Evolutionary conservation across 2,888 invertebrate species (phyloP).

Genomic region (Sminthurinus aureus): DNA sequence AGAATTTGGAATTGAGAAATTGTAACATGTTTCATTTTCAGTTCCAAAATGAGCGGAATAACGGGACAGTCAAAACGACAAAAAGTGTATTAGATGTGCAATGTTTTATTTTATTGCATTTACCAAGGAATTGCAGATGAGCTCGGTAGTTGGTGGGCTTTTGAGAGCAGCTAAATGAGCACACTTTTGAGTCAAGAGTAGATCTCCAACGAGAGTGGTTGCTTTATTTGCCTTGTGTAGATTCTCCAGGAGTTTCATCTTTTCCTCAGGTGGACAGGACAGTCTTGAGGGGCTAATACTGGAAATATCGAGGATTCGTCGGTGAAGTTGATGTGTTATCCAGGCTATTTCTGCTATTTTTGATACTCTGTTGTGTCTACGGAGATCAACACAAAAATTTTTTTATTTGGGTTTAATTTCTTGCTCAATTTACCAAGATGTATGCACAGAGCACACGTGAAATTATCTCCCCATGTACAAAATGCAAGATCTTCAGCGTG

Average conservation of each 20-base stretch:
- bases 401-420: no score
- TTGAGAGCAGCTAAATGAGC: conserved; percentile 43
- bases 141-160: conserved; percentile 30
- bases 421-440: no score
- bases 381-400: no score
- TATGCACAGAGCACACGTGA: no score
- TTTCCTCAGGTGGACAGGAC: background rate
- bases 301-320: conserved; percentile 34
- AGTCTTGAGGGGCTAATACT: background rate
- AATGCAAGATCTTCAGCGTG: no score
- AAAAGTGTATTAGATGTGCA: no score
- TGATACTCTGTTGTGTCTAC: conserved; percentile 33
- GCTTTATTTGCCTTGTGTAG: conserved; percentile 43
- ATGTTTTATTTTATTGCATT: no score
- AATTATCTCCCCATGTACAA: no score
- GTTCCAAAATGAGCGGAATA: no score
- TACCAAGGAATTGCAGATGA: conserved; percentile 37
- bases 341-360: conserved; percentile 42
- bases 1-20: no score
- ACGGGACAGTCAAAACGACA: no score
- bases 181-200: conserved; percentile 35
- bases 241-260: conserved; percentile 12
- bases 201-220: conserved; percentile 39
- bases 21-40: no score
- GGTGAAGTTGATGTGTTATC: conserved; percentile 39